phyloP scores from a whole-genome alignment of 2,113 vertebrate genomes.

The Hippopotamus amphibius region DNA sequence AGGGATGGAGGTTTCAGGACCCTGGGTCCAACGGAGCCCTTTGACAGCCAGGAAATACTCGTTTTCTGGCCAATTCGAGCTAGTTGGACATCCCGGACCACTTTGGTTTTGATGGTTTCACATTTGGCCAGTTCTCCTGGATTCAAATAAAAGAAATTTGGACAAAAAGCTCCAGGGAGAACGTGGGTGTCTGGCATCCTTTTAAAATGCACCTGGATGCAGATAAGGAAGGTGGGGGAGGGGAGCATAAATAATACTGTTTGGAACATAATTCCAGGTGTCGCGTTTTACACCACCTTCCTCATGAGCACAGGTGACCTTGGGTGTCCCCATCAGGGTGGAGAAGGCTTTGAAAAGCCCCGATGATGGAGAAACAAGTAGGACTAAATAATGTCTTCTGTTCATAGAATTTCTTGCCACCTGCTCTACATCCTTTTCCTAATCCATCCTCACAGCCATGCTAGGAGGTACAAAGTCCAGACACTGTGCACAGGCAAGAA shows the following conservation, averaged over 20 bases:
- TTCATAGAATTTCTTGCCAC: background rate
- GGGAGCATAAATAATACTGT: accelerated
- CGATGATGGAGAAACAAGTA: accelerated
- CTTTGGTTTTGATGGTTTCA: background rate
- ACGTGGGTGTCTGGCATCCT: background rate
- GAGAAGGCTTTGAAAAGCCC: background rate
- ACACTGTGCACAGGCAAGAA: background rate
- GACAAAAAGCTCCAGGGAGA: background rate
- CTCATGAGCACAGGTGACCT: background rate
- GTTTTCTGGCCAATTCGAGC: background rate
- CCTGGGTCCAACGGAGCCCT: accelerated
- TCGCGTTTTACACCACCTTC: background rate
- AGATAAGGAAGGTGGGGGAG: background rate
- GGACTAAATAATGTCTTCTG: background rate
- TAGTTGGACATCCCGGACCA: background rate
- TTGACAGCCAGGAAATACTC: background rate
- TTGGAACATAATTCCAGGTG: background rate
- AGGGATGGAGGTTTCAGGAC: accelerated
- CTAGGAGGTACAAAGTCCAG: background rate
- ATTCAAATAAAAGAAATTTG: background rate
- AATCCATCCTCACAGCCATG: accelerated
- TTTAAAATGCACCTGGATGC: background rate
- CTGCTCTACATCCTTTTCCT: background rate
- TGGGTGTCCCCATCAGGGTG: background rate
- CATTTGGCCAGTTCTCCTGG: background rate